phyloP scores from a whole-genome alignment of 2,888 invertebrate genomes.

The Hedya salicella region DNA sequence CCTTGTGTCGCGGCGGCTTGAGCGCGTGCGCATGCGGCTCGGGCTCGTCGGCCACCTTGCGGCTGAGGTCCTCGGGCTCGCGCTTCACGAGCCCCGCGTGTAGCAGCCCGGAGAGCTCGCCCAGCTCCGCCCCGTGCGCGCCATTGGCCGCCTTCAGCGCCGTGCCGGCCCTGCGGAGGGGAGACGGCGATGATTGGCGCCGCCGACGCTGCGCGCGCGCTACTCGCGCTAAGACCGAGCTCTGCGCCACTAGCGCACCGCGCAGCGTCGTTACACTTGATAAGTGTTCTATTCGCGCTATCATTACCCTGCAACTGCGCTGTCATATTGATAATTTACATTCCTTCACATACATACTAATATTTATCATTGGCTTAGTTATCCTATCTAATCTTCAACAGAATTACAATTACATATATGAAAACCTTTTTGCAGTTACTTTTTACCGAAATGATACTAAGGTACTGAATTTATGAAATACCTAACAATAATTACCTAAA shows the following conservation, averaged over 20 bases:
- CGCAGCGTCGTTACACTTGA: slow-evolving; percentile 61
- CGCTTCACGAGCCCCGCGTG: slow-evolving; percentile 90
- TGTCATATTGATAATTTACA: slow-evolving; percentile 40
- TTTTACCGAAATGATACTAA: background rate
- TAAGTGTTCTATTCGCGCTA: slow-evolving; percentile 40
- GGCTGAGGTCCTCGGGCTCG: slow-evolving; percentile 93
- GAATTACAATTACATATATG: background rate
- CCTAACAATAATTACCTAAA: background rate
- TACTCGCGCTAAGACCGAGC: slow-evolving; percentile 61
- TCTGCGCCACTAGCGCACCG: slow-evolving; percentile 61
- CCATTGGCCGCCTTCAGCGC: slow-evolving; percentile 88
- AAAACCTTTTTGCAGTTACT: background rate
- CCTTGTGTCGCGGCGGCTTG: slow-evolving; percentile 87
- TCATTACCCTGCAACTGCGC: slow-evolving; percentile 40
- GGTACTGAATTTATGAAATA: no score
- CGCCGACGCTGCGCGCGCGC: slow-evolving; percentile 69
- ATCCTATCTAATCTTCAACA: background rate
- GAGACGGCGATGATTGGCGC: slow-evolving; percentile 80
- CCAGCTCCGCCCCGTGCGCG: slow-evolving; percentile 88
- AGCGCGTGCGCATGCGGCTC: slow-evolving; percentile 85
- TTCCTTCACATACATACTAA: slow-evolving; percentile 31
- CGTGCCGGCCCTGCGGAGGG: slow-evolving; percentile 87
- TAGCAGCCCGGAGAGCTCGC: slow-evolving; percentile 85
- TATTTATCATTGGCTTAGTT: slow-evolving; percentile 14
- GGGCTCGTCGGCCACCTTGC: slow-evolving; percentile 87